Base-by-base conservation (phyloP, 2,113 vertebrate species). In the Mola mola region DNA sequence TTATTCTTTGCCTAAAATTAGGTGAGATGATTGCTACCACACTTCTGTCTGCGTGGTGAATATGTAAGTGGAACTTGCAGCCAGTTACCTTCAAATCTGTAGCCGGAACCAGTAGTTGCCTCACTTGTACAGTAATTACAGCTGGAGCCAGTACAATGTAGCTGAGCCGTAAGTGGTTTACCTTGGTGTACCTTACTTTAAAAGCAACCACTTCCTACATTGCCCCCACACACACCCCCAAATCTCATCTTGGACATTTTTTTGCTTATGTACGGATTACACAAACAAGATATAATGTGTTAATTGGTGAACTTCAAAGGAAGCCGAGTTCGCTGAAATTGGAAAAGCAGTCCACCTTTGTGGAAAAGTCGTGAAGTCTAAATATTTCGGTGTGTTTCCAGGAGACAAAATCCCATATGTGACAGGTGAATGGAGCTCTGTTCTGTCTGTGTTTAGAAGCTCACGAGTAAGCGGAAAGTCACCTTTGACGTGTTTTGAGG, bases 401-500 rank as follows among this genome's bases (percentile, higher is more conserved):
- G 38, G 11, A 26, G 15, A 52, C 16, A 13, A 9, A 19, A 40
- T 31, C 44, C 3, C 49, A 19, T 8, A 25, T 44, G 48, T 57
- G 66, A 68, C 75, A 63, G 34, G 20, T 48, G 41, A 59, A 26
- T 17, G 9, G 17, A 19, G 37, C 19, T 46, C 56, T 55, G 24
- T 24, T 46, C 1, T 34, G 3, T 66, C 31, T 74, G 62, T 33
- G 13, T 41, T 38, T 37, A 9, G 21, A 48, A n/a, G 53, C 60
- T 64, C 37, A 65, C 46, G 17, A 29, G 47, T 26, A 60, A 63
- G 70, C 26, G 24, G 47, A 17, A 69, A 66, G 48, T 59, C 38
- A 44, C 51, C 61, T 55, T 31, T 7, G 4, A 51, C 53, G 58
- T 15, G 25, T 61, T 49, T 25, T 24, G 10, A 29, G 48, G 29